Evolutionary conservation across 2,113 vertebrate genomes (phyloP), one percentile per base, ranked within the genome.

Genomic region (Brachypteracias leptosomus): DNA sequence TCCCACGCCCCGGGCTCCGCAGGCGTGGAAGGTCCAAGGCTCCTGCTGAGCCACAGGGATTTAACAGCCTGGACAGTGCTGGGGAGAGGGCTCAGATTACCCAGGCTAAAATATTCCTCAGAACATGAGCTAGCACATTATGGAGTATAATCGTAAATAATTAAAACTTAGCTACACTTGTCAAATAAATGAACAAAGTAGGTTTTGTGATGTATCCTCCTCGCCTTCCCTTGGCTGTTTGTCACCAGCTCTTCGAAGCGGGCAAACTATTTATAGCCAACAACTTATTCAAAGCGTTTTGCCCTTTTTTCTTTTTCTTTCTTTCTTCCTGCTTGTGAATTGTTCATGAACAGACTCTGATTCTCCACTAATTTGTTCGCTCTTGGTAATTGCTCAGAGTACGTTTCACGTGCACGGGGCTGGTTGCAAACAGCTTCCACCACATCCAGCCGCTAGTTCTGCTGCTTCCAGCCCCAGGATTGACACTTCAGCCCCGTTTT

Each of bases 151-250:
- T 93, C 88, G 95, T 96, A 92, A 96, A 97, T 97, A 96, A 97
- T 94, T 95, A 93, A 96, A 97, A 79, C 85, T 94, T 40, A 75
- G 93, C 96, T 90, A 92, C 94, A 96, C 96, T 97, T 94, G 91
- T 96, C 96, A 96, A 85, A 77, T 66, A 72, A 95, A 95, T 81
- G 94, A 97, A 95, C 95, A 95, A 97, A 97, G 93, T 88, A 91
- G 65, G 35, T 71, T 77, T 90, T 11, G 82, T 86, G 96, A 80
- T 81, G 94, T 26, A 59, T 85, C 80, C 61, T 89, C 95, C 96
- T 57, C 14, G 70, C 91, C 76, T 77, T 83, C 84, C 94, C 83
- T 76, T 10, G 42, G 22, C 73, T 18, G 25, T 81, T 95, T 96
- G 94, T 91, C 93, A 52, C 86, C 71, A 54, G 51, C 90, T 97